Base-by-base conservation (phyloP, 1,140 invertebrate genomes). In the Matsumurasca onukii region DNA sequence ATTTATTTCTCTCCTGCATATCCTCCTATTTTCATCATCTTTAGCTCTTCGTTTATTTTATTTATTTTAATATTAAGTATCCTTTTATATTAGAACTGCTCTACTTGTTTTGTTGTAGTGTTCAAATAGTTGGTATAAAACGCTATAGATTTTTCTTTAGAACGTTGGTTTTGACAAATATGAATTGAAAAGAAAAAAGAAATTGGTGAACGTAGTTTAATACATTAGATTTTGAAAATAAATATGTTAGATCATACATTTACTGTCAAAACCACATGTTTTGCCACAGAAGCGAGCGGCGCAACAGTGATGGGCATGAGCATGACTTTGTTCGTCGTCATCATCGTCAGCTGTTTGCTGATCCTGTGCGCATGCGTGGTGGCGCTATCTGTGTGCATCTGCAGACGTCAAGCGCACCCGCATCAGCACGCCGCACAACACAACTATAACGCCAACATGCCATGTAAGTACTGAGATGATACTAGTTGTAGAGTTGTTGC, bases 291-390 rank as follows among this genome's bases (percentile, higher is more conserved):
- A 63, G 34, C 61, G 3, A 63, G 5, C 30, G 81, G 84, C n/a
- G 84, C 84, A 64, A 90, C 87, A 51, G 88, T 92, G 61, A 80
- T 91, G 67, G 90, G 91, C 34, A 82, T 92, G 77, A 88, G 89
- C 73, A 84, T 87, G 72, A 86, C 88, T 63, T 88, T 90, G 84
- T 89, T 94, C 76, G 87, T 89, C 51, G 83, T 89, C 30, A 83
- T 86, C 59, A 84, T 90, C 15, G 86, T 90, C 30, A 86, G 86
- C 71, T 80, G 85, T 31, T 79, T 89, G 70, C 80, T 94, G 71
- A 81, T 89, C 67, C 78, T 88, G 71, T 85, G 86, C 70, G 86
- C 87, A 22, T 83, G 86, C 66, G 85, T 88, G n/a, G 85, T 88
- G 48, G 86, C 83, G 39, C 80, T 86, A 17, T 84, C 86, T 24